Conservation (phyloP, 2,797 vertebrate genomes). For the Mormyrus proboscirostris region DNA sequence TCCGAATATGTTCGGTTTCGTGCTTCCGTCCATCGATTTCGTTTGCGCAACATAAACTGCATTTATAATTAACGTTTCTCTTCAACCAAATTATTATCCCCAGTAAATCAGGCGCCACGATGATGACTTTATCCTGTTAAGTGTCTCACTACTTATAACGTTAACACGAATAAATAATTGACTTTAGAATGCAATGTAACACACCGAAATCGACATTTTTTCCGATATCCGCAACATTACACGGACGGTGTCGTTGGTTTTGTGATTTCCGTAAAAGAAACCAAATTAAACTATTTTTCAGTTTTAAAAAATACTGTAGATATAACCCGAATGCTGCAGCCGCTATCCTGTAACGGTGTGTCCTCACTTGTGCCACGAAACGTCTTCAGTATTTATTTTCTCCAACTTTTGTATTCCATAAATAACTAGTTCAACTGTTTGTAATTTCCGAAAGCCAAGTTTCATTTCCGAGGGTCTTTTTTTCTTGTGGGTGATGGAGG, state of each 20-base stretch:
- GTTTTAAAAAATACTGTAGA: neutral
- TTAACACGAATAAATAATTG: neutral
- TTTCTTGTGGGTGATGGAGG: neutral
- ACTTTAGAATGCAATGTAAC: neutral
- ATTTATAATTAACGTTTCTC: neutral
- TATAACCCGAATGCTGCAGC: neutral
- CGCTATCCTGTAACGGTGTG: neutral
- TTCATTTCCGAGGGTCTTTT: neutral
- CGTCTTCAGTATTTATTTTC: neutral
- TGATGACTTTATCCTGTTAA: neutral
- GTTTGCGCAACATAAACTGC: neutral
- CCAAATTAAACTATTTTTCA: neutral
- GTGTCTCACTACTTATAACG: neutral
- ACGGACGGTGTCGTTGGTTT: neutral
- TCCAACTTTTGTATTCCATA: neutral
- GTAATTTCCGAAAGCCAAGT: neutral
- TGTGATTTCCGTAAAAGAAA: neutral
- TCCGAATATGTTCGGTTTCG: constrained; percentile 5
- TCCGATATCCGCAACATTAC: neutral
- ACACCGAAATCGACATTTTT: neutral
- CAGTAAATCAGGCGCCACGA: neutral
- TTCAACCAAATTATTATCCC: neutral
- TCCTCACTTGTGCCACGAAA: neutral
- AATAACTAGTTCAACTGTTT: neutral
- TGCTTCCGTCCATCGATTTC: neutral